Percentiles rank a stretch among this genome's conserved stretches.
Evolutionary conservation across 2,888 invertebrate species (phyloP).

Genomic region (Drosophila limbata): DNA sequence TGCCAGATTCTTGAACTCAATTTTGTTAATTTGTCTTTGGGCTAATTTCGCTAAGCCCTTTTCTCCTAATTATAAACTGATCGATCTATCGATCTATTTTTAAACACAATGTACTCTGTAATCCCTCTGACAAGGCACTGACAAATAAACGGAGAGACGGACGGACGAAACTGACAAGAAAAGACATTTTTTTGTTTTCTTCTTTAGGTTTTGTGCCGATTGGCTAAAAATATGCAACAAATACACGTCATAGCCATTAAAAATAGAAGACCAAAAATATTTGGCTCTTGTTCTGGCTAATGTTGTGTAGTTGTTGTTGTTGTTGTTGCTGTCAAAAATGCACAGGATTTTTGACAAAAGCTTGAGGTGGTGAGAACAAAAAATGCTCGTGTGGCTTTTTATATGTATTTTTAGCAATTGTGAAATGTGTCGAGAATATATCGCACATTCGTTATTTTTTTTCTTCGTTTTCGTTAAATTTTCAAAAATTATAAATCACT

Average conservation of each 20-base stretch:
- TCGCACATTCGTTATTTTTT: slow-evolving; percentile 22
- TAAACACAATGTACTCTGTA: slow-evolving; percentile 15
- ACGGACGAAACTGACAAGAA: slow-evolving; percentile 10
- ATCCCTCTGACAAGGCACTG: slow-evolving; percentile 26
- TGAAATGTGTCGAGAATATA: slow-evolving; percentile 66
- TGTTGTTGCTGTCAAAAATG: slow-evolving; percentile 62
- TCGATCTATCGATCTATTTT: slow-evolving; percentile 39
- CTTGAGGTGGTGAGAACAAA: not conserved
- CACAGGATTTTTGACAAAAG: slow-evolving; percentile 66
- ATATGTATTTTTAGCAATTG: slow-evolving; percentile 67
- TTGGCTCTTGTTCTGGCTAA: slow-evolving; percentile 61
- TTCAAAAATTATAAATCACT: slow-evolving; percentile 68
- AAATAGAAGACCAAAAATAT: slow-evolving; percentile 73
- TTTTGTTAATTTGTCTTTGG: slow-evolving; percentile 14
- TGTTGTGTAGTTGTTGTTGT: slow-evolving; percentile 25
- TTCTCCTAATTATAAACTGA: slow-evolving; percentile 52
- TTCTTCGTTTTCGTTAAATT: slow-evolving; percentile 39
- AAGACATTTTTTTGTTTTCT: slow-evolving; percentile 19
- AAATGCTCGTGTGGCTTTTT: slow-evolving; percentile 66
- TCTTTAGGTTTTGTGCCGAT: slow-evolving; percentile 21
- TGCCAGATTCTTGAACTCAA: slow-evolving; percentile 30
- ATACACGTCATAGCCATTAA: slow-evolving; percentile 77
- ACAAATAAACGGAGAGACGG: slow-evolving; percentile 34
- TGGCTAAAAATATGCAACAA: slow-evolving; percentile 77
- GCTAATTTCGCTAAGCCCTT: slow-evolving; percentile 48